Percentiles rank a stretch among this genome's conserved stretches.
Conservation (phyloP, 2,797 vertebrate genomes). For the Anguilla obscura region DNA sequence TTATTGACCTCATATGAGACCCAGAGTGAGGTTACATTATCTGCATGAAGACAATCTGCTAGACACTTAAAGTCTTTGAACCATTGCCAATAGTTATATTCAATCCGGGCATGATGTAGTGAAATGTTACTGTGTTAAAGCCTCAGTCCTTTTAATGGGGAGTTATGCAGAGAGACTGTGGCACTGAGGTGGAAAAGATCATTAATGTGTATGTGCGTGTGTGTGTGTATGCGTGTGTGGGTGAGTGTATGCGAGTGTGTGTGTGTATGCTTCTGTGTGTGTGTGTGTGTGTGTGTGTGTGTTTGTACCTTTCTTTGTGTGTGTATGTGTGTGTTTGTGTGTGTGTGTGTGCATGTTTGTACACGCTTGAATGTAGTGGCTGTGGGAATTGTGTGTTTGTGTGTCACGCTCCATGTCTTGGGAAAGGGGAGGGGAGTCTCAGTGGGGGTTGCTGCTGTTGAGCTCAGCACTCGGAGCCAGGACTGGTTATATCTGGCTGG, state of each 20-base stretch:
- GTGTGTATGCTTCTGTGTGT: neutral
- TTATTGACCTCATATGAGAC: conserved; percentile 34
- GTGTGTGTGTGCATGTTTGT: neutral
- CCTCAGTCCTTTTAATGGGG: neutral
- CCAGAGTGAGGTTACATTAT: conserved; percentile 34
- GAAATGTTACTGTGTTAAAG: conserved; percentile 5
- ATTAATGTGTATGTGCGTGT: neutral
- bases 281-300: neutral
- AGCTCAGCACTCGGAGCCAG: neutral
- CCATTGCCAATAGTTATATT: conserved; percentile 15
- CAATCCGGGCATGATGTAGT: neutral
- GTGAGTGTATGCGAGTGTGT: neutral
- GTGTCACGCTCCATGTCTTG: conserved; percentile 2
- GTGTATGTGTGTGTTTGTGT: neutral
- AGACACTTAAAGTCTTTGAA: conserved; percentile 5
- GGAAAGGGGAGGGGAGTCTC: neutral
- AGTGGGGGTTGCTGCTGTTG: neutral
- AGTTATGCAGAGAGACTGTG: neutral
- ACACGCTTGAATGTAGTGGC: neutral
- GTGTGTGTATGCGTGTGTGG: neutral
- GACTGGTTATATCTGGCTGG: neutral
- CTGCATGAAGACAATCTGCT: neutral
- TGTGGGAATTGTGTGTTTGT: neutral
- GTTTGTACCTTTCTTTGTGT: neutral
- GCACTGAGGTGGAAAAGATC: neutral